Conservation (phyloP, 2,888 invertebrate genomes). For the Melinaea marsaeus region DNA sequence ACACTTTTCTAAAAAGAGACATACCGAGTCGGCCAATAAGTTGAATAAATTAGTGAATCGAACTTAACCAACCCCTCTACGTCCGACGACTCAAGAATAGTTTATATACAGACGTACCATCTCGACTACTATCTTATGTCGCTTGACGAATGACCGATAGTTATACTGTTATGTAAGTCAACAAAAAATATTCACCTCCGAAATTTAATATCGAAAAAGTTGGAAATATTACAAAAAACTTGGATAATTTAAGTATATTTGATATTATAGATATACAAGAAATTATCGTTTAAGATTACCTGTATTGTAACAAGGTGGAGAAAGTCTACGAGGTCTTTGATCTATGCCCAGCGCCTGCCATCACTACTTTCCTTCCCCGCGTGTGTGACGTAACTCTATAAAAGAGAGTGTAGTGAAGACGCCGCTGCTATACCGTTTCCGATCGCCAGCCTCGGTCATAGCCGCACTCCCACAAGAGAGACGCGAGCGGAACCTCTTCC, state of each 20-base stretch:
- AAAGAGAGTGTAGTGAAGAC: conserved; percentile 73
- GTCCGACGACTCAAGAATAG: conserved; percentile 46
- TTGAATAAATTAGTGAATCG: conserved; percentile 70
- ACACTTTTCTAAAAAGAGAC: conserved; percentile 70
- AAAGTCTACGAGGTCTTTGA: conserved; percentile 53
- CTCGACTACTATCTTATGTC: conserved; percentile 25
- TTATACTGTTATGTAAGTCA: conserved; percentile 5
- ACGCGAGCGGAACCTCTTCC: conserved; percentile 75
- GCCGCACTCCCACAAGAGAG: conserved; percentile 61
- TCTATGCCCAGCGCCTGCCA: conserved; percentile 65
- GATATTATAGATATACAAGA: not conserved
- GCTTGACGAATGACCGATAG: conserved; percentile 6
- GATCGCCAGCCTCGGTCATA: conserved; percentile 72
- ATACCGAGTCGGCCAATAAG: conserved; percentile 63
- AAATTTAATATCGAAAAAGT: not conserved
- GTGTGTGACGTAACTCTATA: conserved; percentile 78
- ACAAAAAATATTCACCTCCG: conserved; percentile 5
- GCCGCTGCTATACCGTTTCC: conserved; percentile 78
- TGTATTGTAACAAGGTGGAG: conserved; percentile 22
- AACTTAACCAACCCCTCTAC: conserved; percentile 60
- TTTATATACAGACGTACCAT: conserved; percentile 20
- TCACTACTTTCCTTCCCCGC: conserved; percentile 77
- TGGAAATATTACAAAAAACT: not conserved
- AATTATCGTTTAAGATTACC: not conserved
- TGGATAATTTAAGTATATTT: not conserved